Evolutionary conservation across 2,113 vertebrate species (phyloP), one percentile per base, ranked within the genome.

Genomic region (Mesoclemmys tuberculata): DNA sequence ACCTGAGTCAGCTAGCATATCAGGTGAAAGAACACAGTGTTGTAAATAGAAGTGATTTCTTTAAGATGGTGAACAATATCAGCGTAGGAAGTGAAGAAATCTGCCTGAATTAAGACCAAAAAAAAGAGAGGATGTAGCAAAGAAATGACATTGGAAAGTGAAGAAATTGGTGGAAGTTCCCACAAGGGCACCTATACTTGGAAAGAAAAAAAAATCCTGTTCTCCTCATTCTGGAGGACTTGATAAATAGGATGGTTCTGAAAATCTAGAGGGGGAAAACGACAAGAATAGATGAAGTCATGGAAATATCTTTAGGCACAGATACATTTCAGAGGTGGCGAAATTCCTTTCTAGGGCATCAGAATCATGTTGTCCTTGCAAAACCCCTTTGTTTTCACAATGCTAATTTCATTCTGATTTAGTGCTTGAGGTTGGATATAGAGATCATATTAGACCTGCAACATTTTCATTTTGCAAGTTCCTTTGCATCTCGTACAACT

Each of bases 21-120:
- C 48, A 97, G 80, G 96, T 97, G 90, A 97, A 97, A 96, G 84
- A 91, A 80, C 29, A 84, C 85, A 87, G 49, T 87, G 29, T 89
- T 89, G 82, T 93, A 97, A 97, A 95, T 83, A 21, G 79, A 95
- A 92, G 3, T 9, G 31, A 92, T 96, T 93, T 96, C 80, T 97
- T 96, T 86, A 94, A 93, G 86, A 10, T 90, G 68, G 41, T 93
- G 78, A 87, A 96, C 92, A 97, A 93, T 88, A 91, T n/a, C 79
- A 49, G 80, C 48, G 24, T 90, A 89, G 52, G 56, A 94, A 93
- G 46, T 48, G 13, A 94, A 94, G 87, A 97, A 94, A 90, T 88
- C 31, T 91, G 58, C 54, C 80, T 93, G 64, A 64, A 88, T 1
- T 52, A 54, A 95, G n/a, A 19, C 58, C 1, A 2, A 55, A 89